Conservation (phyloP, 2,797 vertebrate species). For the Chrysocyon brachyurus region DNA sequence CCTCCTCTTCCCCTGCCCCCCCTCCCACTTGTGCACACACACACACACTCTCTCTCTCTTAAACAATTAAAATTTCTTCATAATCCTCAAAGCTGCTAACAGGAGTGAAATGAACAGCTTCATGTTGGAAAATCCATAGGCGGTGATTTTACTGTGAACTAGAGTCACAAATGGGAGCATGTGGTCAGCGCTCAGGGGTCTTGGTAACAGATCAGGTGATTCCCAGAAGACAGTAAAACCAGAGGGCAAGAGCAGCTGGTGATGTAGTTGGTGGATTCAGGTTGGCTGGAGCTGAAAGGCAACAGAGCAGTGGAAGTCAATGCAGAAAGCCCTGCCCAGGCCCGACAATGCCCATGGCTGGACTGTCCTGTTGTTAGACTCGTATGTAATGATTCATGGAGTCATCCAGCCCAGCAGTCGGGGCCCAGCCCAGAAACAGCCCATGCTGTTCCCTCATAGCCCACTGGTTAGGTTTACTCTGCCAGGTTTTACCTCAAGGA, state of each 20-base stretch:
- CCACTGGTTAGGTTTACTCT: background rate
- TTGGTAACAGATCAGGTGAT: background rate
- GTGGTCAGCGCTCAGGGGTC: background rate
- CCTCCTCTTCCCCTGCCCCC: background rate
- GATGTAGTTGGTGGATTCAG: rapidly evolving
- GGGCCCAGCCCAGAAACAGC: background rate
- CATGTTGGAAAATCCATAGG: background rate
- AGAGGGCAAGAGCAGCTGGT: rapidly evolving
- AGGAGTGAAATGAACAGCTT: background rate
- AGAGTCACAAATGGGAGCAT: background rate
- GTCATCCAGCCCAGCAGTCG: background rate
- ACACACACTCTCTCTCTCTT: background rate
- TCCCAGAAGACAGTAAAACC: background rate
- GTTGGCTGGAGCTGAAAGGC: background rate
- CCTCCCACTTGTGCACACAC: background rate
- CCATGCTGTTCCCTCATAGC: background rate
- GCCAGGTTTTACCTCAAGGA: background rate
- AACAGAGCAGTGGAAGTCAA: background rate
- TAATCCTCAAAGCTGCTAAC: background rate
- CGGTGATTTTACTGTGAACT: background rate
- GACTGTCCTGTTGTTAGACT: background rate
- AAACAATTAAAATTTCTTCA: background rate
- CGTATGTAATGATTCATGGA: background rate
- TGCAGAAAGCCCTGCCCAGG: rapidly evolving
- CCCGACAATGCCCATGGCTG: rapidly evolving